phyloP scores from a whole-genome alignment of 1,140 invertebrate genomes.

The Brachystomella parvula region DNA sequence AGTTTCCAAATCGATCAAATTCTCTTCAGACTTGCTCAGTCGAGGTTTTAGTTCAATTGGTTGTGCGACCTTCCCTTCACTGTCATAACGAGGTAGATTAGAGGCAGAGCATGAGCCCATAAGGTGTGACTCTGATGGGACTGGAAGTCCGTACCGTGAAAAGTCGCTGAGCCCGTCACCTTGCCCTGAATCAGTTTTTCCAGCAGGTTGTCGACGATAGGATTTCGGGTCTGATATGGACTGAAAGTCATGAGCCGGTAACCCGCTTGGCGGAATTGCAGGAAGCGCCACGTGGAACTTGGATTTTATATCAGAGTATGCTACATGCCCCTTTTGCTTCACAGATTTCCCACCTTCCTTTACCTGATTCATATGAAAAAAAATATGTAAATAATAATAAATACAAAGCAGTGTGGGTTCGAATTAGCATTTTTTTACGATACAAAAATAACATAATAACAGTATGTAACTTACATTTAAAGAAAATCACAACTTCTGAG shows the following conservation, averaged over 20 bases:
- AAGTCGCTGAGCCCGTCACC: background rate
- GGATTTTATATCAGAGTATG: slow-evolving; percentile 32
- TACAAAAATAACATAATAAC: slow-evolving; percentile 11
- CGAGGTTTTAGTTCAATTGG: slow-evolving; percentile 18
- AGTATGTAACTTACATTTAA: slow-evolving; percentile 20
- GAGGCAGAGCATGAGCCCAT: slow-evolving; percentile 23
- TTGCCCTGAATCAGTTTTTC: background rate
- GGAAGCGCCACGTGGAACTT: slow-evolving; percentile 30
- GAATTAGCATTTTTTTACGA: no score
- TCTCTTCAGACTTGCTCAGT: slow-evolving; percentile 36
- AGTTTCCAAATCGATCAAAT: slow-evolving; percentile 36
- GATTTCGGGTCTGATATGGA: no score
- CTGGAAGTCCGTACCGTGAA: background rate
- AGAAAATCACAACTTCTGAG: no score
- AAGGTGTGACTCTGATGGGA: slow-evolving; percentile 20
- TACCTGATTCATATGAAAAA: slow-evolving; percentile 48
- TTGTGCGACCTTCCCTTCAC: background rate
- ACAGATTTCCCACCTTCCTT: slow-evolving; percentile 67
- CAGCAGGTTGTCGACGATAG: no score
- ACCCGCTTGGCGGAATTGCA: background rate
- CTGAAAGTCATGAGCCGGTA: no score
- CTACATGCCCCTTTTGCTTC: slow-evolving; percentile 35
- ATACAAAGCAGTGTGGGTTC: background rate
- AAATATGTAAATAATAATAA: slow-evolving; percentile 12
- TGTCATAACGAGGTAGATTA: slow-evolving; percentile 15